Evolutionary conservation across 2,113 vertebrate genomes (phyloP).

Genomic region (Macrotus californicus): DNA sequence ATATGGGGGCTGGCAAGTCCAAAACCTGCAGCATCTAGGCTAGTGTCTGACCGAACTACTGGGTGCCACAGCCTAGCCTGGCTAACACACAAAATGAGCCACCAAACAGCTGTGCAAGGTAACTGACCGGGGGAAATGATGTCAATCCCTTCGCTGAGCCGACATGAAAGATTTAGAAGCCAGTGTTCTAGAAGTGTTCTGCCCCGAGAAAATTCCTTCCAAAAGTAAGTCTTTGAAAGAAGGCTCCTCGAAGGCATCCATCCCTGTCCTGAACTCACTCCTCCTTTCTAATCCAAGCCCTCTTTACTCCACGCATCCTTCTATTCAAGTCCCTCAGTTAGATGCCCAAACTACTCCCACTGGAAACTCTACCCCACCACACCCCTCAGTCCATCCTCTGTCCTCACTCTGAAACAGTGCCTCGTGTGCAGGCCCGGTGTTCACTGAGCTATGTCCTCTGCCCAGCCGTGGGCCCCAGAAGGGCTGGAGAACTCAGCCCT

Average conservation of each 20-base stretch:
- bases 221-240: background rate
- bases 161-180: background rate
- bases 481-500: background rate
- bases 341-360: background rate
- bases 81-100: background rate
- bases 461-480: background rate
- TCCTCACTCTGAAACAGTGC: background rate
- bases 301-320: background rate
- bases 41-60: background rate
- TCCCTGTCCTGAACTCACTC: background rate
- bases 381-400: background rate
- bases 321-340: background rate
- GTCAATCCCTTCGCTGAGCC: background rate
- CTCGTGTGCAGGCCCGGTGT: background rate
- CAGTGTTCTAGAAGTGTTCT: background rate
- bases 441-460: background rate
- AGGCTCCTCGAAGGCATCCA: background rate
- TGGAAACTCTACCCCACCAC: background rate
- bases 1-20: background rate
- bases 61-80: background rate
- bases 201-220: background rate
- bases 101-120: background rate
- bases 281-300: background rate
- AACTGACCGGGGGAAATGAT: background rate
- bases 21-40: background rate